A percentile compares a stretch with the other conserved stretches of the same genome.
phyloP scores from a whole-genome alignment of 2,797 vertebrate species.

The Micropoecilia bifurca region DNA sequence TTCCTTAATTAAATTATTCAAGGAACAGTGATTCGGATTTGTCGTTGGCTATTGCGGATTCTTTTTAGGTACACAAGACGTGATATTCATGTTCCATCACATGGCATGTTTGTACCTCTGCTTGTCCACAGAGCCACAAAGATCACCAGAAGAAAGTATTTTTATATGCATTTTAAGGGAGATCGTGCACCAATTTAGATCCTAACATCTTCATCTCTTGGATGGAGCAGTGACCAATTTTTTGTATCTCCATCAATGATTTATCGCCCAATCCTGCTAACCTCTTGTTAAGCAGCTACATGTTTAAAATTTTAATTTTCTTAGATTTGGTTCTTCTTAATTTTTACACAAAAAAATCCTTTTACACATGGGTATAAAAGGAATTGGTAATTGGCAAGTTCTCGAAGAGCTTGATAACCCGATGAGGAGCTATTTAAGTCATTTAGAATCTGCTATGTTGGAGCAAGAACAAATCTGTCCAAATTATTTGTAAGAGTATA shows the following conservation, averaged over 20 bases:
- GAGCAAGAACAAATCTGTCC: too few relatives aligned
- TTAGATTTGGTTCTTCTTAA: not conserved
- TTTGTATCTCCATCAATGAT: not conserved
- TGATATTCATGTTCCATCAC: not conserved
- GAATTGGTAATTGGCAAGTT: too few relatives aligned
- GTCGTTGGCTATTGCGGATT: too few relatives aligned
- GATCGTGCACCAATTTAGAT: not conserved
- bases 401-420: too few relatives aligned
- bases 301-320: too few relatives aligned
- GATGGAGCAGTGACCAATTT: not conserved
- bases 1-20: not conserved
- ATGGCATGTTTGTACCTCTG: not conserved
- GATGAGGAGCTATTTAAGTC: too few relatives aligned
- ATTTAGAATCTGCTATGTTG: too few relatives aligned
- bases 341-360: not conserved
- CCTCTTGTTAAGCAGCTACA: not conserved
- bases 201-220: not conserved
- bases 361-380: too few relatives aligned
- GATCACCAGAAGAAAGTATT: not conserved
- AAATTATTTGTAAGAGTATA: not conserved
- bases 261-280: not conserved
- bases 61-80: not conserved
- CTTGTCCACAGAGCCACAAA: not conserved
- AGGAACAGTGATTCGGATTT: not conserved
- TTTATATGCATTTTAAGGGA: not conserved